Conservation (phyloP, 2,113 vertebrate species). For the Macheiramphus alcinus region DNA sequence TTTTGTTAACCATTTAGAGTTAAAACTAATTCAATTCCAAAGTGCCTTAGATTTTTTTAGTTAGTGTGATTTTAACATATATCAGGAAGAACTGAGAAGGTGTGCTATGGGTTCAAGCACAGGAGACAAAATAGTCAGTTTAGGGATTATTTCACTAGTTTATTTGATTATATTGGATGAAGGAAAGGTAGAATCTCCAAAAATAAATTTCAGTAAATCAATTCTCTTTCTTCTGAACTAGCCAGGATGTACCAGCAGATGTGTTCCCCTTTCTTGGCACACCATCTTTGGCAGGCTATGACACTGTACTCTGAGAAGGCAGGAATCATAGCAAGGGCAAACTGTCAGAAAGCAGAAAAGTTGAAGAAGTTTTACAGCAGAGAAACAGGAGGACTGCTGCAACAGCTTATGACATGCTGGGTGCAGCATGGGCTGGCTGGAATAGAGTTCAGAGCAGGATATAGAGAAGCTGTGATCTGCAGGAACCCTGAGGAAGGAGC, state of each 20-base stretch:
- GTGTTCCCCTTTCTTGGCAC: not conserved
- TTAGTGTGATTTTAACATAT: not conserved
- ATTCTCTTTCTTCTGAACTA: not conserved
- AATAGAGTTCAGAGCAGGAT: not conserved
- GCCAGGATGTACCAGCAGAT: not conserved
- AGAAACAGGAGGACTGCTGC: not conserved
- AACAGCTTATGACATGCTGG: not conserved
- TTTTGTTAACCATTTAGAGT: not conserved
- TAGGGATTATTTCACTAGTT: not conserved
- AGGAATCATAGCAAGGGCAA: constrained; percentile 21
- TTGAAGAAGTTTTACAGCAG: not conserved
- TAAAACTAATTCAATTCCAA: not conserved
- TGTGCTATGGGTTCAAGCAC: not conserved
- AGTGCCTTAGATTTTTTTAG: not conserved
- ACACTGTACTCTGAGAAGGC: not conserved
- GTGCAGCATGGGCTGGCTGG: not conserved
- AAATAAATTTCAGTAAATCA: not conserved
- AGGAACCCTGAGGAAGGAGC: not conserved
- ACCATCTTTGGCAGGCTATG: not conserved
- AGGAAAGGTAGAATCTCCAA: not conserved
- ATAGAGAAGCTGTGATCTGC: not conserved
- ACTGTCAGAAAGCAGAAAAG: not conserved
- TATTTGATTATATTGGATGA: not conserved
- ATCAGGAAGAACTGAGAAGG: not conserved
- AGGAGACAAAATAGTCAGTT: not conserved